Evolutionary conservation across 2,888 invertebrate species (phyloP).

Genomic region (Ephialtes manifestator): DNA sequence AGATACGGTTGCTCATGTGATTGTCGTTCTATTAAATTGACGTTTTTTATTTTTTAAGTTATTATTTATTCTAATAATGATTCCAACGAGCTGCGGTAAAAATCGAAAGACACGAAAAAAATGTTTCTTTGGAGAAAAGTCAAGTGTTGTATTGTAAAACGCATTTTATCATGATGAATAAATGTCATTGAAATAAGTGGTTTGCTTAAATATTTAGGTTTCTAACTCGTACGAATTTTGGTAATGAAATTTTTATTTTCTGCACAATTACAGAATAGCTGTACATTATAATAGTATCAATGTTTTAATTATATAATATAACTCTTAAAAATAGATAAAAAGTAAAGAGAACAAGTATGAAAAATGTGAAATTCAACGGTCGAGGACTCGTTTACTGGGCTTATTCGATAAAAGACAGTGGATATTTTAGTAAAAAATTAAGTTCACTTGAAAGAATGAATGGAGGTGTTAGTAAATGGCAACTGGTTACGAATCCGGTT

Average conservation of each 20-base stretch:
- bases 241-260: slow-evolving; percentile 53
- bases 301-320: slow-evolving; percentile 4
- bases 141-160: slow-evolving; percentile 42
- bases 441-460: too few relatives aligned
- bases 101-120: too few relatives aligned
- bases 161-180: slow-evolving; percentile 60
- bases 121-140: slow-evolving; percentile 29
- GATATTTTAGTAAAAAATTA: not conserved
- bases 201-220: too few relatives aligned
- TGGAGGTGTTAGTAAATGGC: too few relatives aligned
- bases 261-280: slow-evolving; percentile 54
- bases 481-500: not conserved
- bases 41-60: slow-evolving; percentile 6
- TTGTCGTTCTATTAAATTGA: not conserved
- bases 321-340: slow-evolving; percentile 42
- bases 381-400: not conserved
- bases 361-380: slow-evolving; percentile 34
- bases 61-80: not conserved
- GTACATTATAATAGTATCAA: slow-evolving; percentile 44
- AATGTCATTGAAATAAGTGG: slow-evolving; percentile 61
- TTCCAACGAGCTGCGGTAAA: too few relatives aligned
- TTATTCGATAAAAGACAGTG: not conserved
- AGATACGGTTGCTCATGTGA: not conserved
- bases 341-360: slow-evolving; percentile 16
- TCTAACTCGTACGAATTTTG: not conserved